These are phyloP conservation scores for Geotrupes spiniger DNA, from an alignment of 2,888 invertebrate species.

Conservation along the genomic window DNA sequence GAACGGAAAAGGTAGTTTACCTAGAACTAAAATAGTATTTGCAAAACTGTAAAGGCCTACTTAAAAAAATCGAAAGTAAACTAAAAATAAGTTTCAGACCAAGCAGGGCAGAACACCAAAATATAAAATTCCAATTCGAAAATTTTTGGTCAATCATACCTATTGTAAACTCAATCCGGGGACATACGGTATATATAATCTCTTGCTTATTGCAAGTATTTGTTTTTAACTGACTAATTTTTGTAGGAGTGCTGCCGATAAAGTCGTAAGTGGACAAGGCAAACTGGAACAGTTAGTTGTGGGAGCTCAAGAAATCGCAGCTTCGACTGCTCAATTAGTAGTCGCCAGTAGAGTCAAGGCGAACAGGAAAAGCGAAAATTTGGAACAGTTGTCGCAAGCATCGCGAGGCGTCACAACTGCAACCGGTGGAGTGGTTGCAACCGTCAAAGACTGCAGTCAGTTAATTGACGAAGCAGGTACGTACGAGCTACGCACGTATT, in stretches of 20 bases:
- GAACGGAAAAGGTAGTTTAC: too few species aligned
- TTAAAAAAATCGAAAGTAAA: too few species aligned
- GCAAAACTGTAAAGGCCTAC: too few species aligned
- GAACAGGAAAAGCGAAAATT: constrained; percentile 73
- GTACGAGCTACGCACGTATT: background rate
- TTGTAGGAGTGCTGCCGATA: constrained; percentile 83
- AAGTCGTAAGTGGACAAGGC: constrained; percentile 79
- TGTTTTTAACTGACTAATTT: background rate
- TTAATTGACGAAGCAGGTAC: constrained; percentile 78
- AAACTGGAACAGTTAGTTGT: constrained; percentile 93
- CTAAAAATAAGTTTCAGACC: too few species aligned
- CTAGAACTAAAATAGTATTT: too few species aligned
- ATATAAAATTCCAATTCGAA: too few species aligned
- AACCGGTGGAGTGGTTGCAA: constrained; percentile 87
- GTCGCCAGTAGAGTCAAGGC: constrained; percentile 97
- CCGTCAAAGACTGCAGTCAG: constrained; percentile 85
- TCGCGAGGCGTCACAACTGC: constrained; percentile 87
- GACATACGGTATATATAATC: too few species aligned
- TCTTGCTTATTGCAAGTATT: too few species aligned
- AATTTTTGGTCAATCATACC: too few species aligned
- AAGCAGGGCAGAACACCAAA: too few species aligned
- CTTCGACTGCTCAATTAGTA: constrained; percentile 94
- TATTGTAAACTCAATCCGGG: too few species aligned
- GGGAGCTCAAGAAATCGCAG: constrained; percentile 95
- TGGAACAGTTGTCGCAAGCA: constrained; percentile 79